These are phyloP conservation scores for Ophiodon elongatus DNA, from an alignment of 2,113 vertebrate species.

Conservation along the genomic window DNA sequence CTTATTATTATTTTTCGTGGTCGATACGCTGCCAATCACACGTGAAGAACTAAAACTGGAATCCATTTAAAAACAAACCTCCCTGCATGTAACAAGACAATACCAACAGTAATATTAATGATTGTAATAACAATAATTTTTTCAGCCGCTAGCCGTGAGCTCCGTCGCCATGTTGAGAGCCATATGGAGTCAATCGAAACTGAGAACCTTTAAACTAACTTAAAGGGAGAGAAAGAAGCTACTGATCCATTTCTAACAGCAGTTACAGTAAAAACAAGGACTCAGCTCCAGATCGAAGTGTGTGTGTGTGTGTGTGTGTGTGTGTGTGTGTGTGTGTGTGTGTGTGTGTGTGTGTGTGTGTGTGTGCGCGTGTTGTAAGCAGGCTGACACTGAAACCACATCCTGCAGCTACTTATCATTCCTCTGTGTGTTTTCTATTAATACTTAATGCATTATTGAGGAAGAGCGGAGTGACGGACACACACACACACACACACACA, in stretches of 20 bases:
- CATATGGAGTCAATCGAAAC: no score
- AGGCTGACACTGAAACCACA: neutral
- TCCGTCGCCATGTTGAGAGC: no score
- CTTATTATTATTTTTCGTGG: no score
- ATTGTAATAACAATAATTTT: no score
- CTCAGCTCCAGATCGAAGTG: neutral
- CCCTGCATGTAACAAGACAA: no score
- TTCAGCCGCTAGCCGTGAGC: no score
- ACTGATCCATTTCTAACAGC: neutral
- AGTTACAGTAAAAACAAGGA: neutral
- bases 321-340: neutral
- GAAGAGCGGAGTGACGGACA: neutral
- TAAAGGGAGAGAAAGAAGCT: neutral
- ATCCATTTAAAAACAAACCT: no score
- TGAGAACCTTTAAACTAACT: neutral
- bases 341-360: neutral
- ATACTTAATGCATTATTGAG: conserved; percentile 14
- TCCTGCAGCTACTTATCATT: neutral
- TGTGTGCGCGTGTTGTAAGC: neutral
- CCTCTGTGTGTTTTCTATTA: conserved; percentile 21
- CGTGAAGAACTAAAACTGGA: no score
- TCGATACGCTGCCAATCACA: no score
- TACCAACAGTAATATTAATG: no score
- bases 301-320: neutral
- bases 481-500: neutral